A percentile compares a stretch with the other conserved stretches of the same genome.
These are phyloP conservation scores for Mobula birostris DNA, from an alignment of 2,113 vertebrate species.

Conservation along the genomic window DNA sequence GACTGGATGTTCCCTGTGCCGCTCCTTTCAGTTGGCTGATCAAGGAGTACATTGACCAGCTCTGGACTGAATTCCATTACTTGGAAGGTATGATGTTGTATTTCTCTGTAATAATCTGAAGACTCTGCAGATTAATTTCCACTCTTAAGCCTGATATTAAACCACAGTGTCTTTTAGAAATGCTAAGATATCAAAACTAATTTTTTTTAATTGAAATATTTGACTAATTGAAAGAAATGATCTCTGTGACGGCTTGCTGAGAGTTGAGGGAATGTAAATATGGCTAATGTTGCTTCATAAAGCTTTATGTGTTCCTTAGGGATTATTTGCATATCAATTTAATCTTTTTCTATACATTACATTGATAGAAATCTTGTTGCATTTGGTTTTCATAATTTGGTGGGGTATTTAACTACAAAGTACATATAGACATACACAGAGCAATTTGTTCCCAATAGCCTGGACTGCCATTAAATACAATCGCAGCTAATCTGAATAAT, in stretches of 20 bases:
- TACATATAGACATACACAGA: too few relatives aligned
- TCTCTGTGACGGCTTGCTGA: background rate
- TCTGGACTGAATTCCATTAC: slow-evolving; percentile 61
- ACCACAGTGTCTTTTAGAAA: background rate
- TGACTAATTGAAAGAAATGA: background rate
- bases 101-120: background rate
- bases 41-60: slow-evolving; percentile 46
- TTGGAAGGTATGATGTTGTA: slow-evolving; percentile 48
- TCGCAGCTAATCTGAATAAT: too few relatives aligned
- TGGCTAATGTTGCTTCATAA: background rate
- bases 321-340: background rate
- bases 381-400: background rate
- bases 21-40: slow-evolving; percentile 61
- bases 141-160: background rate
- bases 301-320: background rate
- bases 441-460: too few relatives aligned
- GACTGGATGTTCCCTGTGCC: slow-evolving; percentile 40
- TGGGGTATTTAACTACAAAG: too few relatives aligned
- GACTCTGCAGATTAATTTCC: background rate
- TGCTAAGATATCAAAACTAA: background rate
- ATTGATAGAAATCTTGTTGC: too few relatives aligned
- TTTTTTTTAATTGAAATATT: background rate
- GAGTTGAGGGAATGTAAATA: background rate
- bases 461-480: too few relatives aligned
- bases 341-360: background rate